These are phyloP conservation scores for Drosophila sulfurigaster DNA, from an alignment of 1,140 invertebrate species.

Conservation along the genomic window DNA sequence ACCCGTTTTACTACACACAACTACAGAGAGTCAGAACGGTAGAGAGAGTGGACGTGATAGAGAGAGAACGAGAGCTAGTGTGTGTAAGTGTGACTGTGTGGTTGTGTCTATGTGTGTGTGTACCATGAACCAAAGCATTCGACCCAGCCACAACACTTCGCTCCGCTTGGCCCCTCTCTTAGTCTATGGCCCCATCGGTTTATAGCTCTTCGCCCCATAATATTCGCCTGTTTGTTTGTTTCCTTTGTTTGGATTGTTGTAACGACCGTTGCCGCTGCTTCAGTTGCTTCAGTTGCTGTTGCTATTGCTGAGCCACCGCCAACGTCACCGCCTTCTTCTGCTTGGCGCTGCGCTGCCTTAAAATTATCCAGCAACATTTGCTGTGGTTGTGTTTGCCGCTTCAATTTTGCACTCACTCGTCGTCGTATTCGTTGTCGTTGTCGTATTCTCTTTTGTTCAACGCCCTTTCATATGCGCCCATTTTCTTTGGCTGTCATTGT, in stretches of 20 bases:
- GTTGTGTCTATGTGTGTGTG: constrained; percentile 28
- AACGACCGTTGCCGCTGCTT: constrained; percentile 58
- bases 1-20: constrained; percentile 72
- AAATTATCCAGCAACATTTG: not conserved
- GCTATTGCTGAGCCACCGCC: constrained; percentile 5
- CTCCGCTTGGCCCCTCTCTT: constrained; percentile 9
- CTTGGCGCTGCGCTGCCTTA: too few relatives aligned
- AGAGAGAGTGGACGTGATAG: constrained; percentile 20
- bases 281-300: constrained; percentile 27
- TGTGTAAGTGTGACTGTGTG: not conserved
- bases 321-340: too few relatives aligned
- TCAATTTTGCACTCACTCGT: constrained; percentile 53
- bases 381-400: constrained; percentile 15
- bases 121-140: constrained; percentile 71
- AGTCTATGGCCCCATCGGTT: constrained; percentile 14
- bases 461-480: constrained; percentile 35
- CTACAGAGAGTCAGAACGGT: constrained; percentile 22
- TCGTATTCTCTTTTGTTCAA: constrained; percentile 10
- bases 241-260: constrained; percentile 80
- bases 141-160: constrained; percentile 68
- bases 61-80: not conserved
- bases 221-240: constrained; percentile 77
- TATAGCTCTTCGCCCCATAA: constrained; percentile 44
- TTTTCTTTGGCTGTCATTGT: constrained; percentile 76
- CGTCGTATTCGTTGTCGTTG: too few relatives aligned